phyloP scores from a whole-genome alignment of 2,888 invertebrate species.

The Lutraria lutraria region DNA sequence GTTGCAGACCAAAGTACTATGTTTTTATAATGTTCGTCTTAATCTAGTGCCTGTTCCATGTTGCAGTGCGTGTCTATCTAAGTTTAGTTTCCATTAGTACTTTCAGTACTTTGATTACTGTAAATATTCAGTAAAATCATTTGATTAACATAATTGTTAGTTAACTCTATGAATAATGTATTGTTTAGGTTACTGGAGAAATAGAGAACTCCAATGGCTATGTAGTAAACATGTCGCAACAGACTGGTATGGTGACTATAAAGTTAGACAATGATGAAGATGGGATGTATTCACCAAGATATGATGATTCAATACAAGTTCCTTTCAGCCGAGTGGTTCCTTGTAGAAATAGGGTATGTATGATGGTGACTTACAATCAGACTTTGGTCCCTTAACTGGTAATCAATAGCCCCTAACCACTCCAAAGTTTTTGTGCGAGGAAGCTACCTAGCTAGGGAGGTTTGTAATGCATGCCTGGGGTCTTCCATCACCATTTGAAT shows the following conservation, averaged over 20 bases:
- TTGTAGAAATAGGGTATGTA: slow-evolving; percentile 81
- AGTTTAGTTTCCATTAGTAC: too few species aligned
- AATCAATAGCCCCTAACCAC: too few species aligned
- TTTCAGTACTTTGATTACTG: background rate
- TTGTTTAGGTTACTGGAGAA: slow-evolving; percentile 82
- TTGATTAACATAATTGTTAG: background rate
- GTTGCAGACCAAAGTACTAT: too few species aligned
- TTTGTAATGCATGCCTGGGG: too few species aligned
- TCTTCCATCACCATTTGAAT: too few species aligned
- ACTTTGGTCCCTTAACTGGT: background rate
- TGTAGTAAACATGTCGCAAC: slow-evolving; percentile 84
- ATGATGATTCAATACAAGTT: slow-evolving; percentile 83
- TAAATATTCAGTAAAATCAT: background rate
- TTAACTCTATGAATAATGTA: background rate
- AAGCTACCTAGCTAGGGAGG: too few species aligned
- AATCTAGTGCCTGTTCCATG: too few species aligned
- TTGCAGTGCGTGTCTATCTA: too few species aligned
- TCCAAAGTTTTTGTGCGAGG: too few species aligned
- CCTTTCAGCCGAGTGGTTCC: slow-evolving; percentile 82
- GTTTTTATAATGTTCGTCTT: too few species aligned
- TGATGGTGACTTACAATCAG: background rate
- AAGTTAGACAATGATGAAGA: slow-evolving; percentile 78
- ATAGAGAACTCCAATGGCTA: slow-evolving; percentile 79
- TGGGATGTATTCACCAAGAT: slow-evolving; percentile 76
- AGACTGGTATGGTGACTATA: slow-evolving; percentile 84